phyloP scores from a whole-genome alignment of 2,888 invertebrate species.

The Lithophane socia region DNA sequence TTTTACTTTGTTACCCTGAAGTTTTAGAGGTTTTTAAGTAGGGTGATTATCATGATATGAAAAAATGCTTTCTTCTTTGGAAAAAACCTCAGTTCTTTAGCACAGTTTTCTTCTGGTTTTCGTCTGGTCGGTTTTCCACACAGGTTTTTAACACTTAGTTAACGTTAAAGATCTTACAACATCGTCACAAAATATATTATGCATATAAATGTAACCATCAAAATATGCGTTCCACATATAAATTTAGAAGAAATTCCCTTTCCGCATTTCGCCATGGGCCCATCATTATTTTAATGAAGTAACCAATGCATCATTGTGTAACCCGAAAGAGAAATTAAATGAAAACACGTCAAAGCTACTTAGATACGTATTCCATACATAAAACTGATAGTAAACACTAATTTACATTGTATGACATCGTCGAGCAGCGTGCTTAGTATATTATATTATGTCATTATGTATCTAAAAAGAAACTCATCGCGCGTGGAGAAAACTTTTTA shows the following conservation, averaged over 20 bases:
- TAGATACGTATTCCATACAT: conserved; percentile 50
- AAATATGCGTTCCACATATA: conserved; percentile 20
- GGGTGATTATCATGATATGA: background rate
- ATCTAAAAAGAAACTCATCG: background rate
- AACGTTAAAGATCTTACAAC: conserved; percentile 21
- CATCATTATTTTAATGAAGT: conserved; percentile 52
- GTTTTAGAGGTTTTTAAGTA: conserved; percentile 36
- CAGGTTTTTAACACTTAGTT: background rate
- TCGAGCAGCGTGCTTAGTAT: conserved; percentile 38
- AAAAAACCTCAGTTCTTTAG: background rate
- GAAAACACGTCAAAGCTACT: conserved; percentile 45
- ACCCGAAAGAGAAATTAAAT: conserved; percentile 63
- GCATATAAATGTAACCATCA: background rate
- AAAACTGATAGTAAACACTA: conserved; percentile 44
- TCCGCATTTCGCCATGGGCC: conserved; percentile 26
- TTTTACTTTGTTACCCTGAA: conserved; percentile 45
- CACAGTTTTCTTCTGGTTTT: background rate
- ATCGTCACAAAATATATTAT: conserved; percentile 22
- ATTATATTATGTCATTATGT: conserved; percentile 29
- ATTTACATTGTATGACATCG: conserved; percentile 55
- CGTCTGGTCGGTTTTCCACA: too few species aligned
- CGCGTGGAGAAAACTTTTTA: conserved; percentile 5
- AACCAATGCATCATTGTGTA: conserved; percentile 56
- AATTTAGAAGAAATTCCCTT: conserved; percentile 17
- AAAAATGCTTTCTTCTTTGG: background rate